These are phyloP conservation scores for Neocloeon triangulifer DNA, from an alignment of 1,140 invertebrate genomes.

Conservation along the genomic window DNA sequence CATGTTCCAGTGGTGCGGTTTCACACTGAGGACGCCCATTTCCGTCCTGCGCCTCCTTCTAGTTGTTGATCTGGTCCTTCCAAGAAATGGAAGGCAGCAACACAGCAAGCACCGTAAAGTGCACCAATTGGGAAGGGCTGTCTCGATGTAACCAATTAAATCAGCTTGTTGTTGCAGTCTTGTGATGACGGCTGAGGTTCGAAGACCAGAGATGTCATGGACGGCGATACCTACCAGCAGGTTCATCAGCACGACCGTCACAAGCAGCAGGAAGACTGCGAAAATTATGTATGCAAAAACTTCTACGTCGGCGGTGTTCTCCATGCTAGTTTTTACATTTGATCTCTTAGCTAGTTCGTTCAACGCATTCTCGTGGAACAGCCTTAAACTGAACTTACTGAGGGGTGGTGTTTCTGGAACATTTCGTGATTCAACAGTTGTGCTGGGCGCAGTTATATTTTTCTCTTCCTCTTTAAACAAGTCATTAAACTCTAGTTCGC, in stretches of 20 bases:
- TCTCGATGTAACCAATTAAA: constrained; percentile 47
- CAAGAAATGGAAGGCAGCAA: constrained; percentile 19
- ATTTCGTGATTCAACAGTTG: no score
- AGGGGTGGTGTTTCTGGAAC: no score
- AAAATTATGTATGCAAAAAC: constrained; percentile 32
- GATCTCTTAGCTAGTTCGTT: no score
- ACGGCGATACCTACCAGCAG: constrained; percentile 57
- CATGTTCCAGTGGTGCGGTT: constrained; percentile 8
- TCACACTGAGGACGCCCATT: constrained; percentile 27
- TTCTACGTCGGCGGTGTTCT: no score
- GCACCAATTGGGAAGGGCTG: constrained; percentile 41
- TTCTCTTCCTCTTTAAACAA: constrained; percentile 38
- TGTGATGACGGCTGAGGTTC: constrained; percentile 49
- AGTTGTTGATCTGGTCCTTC: constrained; percentile 45
- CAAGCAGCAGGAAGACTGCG: constrained; percentile 46
- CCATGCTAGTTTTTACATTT: no score
- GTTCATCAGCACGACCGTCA: constrained; percentile 64
- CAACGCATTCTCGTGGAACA: no score
- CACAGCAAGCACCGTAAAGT: constrained; percentile 26
- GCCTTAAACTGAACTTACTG: no score
- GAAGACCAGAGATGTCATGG: constrained; percentile 48
- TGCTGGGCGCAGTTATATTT: constrained; percentile 24
- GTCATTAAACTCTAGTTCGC: constrained; percentile 45
- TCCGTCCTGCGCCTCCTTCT: constrained; percentile 52
- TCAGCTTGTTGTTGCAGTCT: constrained; percentile 56